Evolutionary conservation across 2,888 invertebrate species (phyloP), one percentile per base, ranked within the genome.

Genomic region (Trachelus stipa): DNA sequence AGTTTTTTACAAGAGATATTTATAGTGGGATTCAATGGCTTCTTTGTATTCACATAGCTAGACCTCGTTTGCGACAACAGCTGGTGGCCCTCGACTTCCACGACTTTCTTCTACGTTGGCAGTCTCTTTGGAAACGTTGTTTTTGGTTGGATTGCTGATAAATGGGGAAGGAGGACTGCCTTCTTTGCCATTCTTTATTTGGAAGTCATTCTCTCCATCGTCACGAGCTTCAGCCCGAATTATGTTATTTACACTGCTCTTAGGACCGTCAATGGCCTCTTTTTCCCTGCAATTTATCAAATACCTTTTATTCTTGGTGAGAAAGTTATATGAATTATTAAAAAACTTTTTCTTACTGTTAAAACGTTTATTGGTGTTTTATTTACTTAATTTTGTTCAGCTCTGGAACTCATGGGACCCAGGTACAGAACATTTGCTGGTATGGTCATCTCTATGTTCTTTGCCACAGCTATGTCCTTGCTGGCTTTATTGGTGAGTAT

Each of bases 141-240:
- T 77, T 95, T 95, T 84, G 95, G 95, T 37, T 94, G 94, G 93
- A 94, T 95, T 88, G 95, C 95, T 30, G 95, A 95, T 89, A 94
- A 95, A 87, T 95, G 94, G 90, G 95, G 95, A 35, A 92, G 95
- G 71, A 92, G 94, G 73, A 92, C 93, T 23, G 93, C 95, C 33
- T 94, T 95, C 78, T 92, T 95, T 76, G 90, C 94, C 30, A 94
- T 95, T 92, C 92, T 95, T 12, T 91, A 93, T 81, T 90, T 94
- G 68, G 94, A 94, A 88, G 94, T 95, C 1, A 92, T 94, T 15
- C 89, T 94, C 76, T 93, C 94, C 0, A 94, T 94, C 34, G 92
- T 93, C 2, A 93, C 94, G 11, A 93, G 94, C 11, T 94, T 95
- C 88, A 92, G 94, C 12, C 92, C 92, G 0, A 92, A 93, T 34